Conservation (phyloP, 2,113 vertebrate genomes). For the Chaetura pelagica region DNA sequence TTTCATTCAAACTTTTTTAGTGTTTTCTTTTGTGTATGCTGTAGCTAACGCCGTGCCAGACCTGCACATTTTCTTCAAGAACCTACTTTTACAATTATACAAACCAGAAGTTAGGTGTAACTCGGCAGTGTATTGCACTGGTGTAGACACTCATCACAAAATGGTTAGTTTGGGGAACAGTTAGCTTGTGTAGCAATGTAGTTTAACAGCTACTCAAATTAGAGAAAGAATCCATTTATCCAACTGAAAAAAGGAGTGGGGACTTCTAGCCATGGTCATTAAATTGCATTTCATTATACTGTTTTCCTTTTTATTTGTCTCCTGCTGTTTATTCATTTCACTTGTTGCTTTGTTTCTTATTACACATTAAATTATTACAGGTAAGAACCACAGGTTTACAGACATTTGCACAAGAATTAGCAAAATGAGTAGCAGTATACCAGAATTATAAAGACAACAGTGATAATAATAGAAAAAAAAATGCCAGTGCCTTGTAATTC, state of each 20-base stretch:
- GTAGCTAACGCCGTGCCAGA: neutral
- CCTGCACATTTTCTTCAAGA: neutral
- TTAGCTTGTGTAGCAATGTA: neutral
- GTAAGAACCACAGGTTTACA: neutral
- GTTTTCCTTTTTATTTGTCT: neutral
- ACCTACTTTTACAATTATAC: neutral
- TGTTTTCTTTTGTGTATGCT: neutral
- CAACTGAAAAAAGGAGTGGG: accelerated
- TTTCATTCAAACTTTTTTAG: neutral
- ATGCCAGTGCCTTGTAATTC: neutral
- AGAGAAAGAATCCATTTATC: neutral
- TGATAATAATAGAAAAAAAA: neutral
- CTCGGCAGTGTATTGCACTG: neutral
- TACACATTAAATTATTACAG: neutral
- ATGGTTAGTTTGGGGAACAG: neutral
- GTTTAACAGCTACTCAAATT: neutral
- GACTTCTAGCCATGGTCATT: neutral
- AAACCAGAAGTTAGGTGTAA: neutral
- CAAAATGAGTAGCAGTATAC: neutral
- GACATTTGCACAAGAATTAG: neutral
- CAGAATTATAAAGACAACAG: neutral
- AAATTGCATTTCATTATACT: neutral
- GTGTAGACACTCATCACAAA: neutral
- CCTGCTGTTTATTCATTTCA: neutral
- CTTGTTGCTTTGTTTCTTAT: neutral